A percentile compares a stretch with the other conserved stretches of the same genome.
Conservation (phyloP, 1,140 invertebrate genomes). For the Drosophila teissieri region DNA sequence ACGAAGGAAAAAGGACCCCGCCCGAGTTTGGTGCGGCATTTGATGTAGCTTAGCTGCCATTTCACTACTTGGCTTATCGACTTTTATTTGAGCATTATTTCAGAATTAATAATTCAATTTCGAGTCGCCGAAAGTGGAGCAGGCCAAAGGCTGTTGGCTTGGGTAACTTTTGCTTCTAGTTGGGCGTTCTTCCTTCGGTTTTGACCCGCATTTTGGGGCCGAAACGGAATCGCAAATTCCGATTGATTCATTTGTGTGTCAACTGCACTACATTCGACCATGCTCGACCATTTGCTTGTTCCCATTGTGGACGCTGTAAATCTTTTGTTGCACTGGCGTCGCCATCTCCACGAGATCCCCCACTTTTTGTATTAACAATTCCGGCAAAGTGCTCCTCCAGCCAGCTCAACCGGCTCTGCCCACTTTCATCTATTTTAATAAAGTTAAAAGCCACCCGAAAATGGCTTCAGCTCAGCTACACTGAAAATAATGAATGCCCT, state of each 20-base stretch:
- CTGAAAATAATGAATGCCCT: background rate
- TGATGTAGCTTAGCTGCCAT: constrained; percentile 45
- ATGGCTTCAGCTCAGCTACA: constrained; percentile 16
- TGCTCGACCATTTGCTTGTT: constrained; percentile 3
- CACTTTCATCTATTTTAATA: constrained; percentile 70
- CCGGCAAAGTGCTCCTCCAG: constrained; percentile 43
- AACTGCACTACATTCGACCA: constrained; percentile 23
- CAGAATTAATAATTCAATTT: constrained; percentile 60
- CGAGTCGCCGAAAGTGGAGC: constrained; percentile 39
- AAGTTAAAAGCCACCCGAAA: constrained; percentile 70
- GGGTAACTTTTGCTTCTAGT: constrained; percentile 21
- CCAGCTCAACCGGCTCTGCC: constrained; percentile 17
- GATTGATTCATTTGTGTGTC: constrained; percentile 63
- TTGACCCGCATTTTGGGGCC: constrained; percentile 2
- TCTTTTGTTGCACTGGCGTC: constrained; percentile 55
- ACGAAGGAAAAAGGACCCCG: constrained; percentile 8
- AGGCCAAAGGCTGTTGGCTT: background rate
- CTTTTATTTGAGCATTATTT: constrained; percentile 55
- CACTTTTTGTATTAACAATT: constrained; percentile 49
- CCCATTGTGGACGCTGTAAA: constrained; percentile 46
- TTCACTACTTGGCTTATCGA: constrained; percentile 55
- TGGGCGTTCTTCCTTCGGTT: background rate
- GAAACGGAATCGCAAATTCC: constrained; percentile 28
- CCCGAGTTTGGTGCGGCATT: background rate
- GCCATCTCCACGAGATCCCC: constrained; percentile 4